Evolutionary conservation across 1,140 invertebrate genomes (phyloP).

Genomic region (Scaptomyza graminum): DNA sequence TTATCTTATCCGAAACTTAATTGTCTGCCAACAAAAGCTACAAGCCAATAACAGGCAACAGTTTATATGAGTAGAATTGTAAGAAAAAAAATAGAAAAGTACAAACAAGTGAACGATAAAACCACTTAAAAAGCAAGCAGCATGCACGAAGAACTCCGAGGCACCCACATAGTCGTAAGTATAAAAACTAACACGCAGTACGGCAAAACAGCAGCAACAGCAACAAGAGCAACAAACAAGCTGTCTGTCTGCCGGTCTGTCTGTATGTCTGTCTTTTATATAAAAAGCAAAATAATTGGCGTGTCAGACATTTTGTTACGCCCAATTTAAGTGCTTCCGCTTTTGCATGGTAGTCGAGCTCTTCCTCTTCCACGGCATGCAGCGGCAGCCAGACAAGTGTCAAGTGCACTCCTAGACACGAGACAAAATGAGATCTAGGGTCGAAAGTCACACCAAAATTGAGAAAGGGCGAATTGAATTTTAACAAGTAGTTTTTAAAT

Average conservation of each 20-base stretch:
- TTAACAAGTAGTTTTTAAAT: conserved; percentile 20
- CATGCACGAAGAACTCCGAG: conserved; percentile 31
- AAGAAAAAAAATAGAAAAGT: conserved; percentile 40
- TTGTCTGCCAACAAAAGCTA: conserved; percentile 17
- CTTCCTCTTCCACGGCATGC: background rate
- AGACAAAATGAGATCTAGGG: conserved; percentile 16
- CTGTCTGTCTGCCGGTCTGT: conserved; percentile 27
- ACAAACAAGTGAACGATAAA: conserved; percentile 70
- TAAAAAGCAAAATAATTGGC: conserved; percentile 80
- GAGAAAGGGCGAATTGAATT: conserved; percentile 19
- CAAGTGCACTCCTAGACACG: conserved; percentile 40
- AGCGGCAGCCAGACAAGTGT: background rate
- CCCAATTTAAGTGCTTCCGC: conserved; percentile 78
- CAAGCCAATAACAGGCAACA: conserved; percentile 34
- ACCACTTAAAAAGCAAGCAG: conserved; percentile 70
- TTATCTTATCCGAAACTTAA: conserved; percentile 8
- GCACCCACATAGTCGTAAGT: conserved; percentile 40
- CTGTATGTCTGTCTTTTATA: conserved; percentile 51
- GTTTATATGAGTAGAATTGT: conserved; percentile 29
- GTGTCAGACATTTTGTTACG: conserved; percentile 79
- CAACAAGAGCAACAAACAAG: conserved; percentile 30
- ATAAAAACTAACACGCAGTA: conserved; percentile 73
- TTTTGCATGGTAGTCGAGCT: conserved; percentile 43
- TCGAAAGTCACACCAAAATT: conserved; percentile 42
- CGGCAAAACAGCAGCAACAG: conserved; percentile 38